Conservation (phyloP, 2,797 vertebrate genomes). For the Lepilemur septentrionalis region DNA sequence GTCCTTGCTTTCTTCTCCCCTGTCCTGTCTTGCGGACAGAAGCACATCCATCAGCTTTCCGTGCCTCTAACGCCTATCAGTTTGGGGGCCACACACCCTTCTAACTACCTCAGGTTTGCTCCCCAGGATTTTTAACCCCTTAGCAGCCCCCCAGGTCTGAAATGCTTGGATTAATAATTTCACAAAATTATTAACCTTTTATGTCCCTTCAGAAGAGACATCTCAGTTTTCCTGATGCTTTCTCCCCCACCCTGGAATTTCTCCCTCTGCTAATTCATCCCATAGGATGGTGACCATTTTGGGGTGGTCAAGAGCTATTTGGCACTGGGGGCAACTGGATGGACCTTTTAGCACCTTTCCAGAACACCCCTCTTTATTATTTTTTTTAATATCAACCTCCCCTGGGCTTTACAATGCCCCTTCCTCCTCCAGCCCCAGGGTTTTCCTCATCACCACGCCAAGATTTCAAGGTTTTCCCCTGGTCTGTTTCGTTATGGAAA, state of each 20-base stretch:
- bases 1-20: slow-evolving; percentile 82
- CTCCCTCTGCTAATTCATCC: background rate
- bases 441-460: background rate
- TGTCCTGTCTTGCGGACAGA: slow-evolving; percentile 80
- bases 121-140: slow-evolving; percentile 76
- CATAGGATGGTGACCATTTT: background rate
- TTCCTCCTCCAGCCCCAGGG: background rate
- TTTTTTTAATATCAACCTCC: slow-evolving; percentile 63
- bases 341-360: background rate
- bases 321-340: too few species aligned
- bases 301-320: background rate
- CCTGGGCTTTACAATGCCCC: background rate
- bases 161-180: background rate
- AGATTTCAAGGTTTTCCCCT: slow-evolving; percentile 19
- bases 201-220: background rate
- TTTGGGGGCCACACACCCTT: slow-evolving; percentile 71
- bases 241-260: background rate
- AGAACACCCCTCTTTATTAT: slow-evolving; percentile 50
- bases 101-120: slow-evolving; percentile 60
- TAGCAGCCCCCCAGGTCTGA: background rate
- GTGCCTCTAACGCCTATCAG: slow-evolving; percentile 7
- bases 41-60: slow-evolving; percentile 70
- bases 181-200: slow-evolving; percentile 22
- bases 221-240: background rate
- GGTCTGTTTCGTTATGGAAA: slow-evolving; percentile 37